A percentile compares a stretch with the other conserved stretches of the same genome.
Evolutionary conservation across 2,797 vertebrate genomes (phyloP).

Genomic region (Acrossocheilus wenchowensis): DNA sequence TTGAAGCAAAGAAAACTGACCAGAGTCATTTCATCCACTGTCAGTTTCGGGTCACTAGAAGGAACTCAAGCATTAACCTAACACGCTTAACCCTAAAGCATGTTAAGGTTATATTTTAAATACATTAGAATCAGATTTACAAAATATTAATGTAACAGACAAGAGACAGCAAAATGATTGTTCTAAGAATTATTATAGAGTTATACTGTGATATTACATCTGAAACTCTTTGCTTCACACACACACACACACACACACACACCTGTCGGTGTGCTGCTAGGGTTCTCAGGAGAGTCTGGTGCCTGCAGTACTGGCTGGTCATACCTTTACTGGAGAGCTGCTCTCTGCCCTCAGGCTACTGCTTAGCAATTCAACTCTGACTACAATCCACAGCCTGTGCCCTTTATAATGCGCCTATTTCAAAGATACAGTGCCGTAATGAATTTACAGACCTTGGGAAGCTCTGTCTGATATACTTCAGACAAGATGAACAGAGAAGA

Average conservation of each 20-base stretch:
- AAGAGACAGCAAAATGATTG: neutral
- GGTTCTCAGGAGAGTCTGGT: constrained; percentile 76
- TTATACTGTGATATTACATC: neutral
- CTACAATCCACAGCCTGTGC: constrained; percentile 73
- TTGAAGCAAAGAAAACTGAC: neutral
- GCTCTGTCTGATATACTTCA: constrained; percentile 82
- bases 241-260: neutral
- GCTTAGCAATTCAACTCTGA: constrained; percentile 82
- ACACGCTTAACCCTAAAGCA: neutral
- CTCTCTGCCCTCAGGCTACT: constrained; percentile 80
- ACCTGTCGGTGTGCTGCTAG: constrained; percentile 66
- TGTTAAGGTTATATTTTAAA: neutral
- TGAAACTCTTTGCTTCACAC: neutral
- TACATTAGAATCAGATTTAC: neutral
- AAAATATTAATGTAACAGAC: neutral
- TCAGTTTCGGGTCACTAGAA: neutral
- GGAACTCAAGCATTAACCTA: neutral
- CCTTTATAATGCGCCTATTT: constrained; percentile 70
- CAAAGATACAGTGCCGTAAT: constrained; percentile 80
- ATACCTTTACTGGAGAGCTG: constrained; percentile 71
- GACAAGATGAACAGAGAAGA: constrained; percentile 72
- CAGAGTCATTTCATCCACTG: neutral
- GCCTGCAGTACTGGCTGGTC: constrained; percentile 78
- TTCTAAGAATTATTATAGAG: neutral
- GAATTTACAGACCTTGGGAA: constrained; percentile 82